These are phyloP conservation scores for Eulemur rufifrons DNA, from an alignment of 2,113 vertebrate genomes.

Conservation along the genomic window DNA sequence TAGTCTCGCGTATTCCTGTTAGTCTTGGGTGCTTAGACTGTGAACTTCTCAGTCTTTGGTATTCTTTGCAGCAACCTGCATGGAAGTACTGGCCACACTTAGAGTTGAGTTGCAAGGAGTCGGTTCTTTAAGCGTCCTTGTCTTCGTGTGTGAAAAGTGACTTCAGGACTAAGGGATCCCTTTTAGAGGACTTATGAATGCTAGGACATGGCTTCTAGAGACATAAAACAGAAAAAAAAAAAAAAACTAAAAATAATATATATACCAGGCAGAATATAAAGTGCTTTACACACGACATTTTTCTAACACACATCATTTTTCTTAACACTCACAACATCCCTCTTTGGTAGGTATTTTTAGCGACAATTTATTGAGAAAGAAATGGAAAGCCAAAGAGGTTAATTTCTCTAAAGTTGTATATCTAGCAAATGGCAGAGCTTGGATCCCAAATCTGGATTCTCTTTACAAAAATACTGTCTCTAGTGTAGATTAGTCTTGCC, in stretches of 20 bases:
- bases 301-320: not conserved
- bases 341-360: not conserved
- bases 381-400: not conserved
- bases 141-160: not conserved
- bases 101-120: not conserved
- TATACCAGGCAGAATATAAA: not conserved
- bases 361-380: conserved; percentile 12
- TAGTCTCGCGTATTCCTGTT: not conserved
- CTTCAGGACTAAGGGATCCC: not conserved
- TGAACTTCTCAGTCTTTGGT: not conserved
- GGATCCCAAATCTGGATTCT: not conserved
- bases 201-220: not conserved
- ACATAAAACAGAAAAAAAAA: conserved; percentile 25
- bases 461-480: not conserved
- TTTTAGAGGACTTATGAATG: not conserved
- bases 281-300: not conserved
- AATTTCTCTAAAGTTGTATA: not conserved
- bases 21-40: not conserved
- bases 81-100: not conserved
- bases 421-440: not conserved
- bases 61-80: not conserved
- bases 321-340: not conserved
- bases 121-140: not conserved
- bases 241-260: not conserved
- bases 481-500: not conserved